These are phyloP conservation scores for Hemistola chrysoprasaria DNA, from an alignment of 2,888 invertebrate species.

Conservation along the genomic window DNA sequence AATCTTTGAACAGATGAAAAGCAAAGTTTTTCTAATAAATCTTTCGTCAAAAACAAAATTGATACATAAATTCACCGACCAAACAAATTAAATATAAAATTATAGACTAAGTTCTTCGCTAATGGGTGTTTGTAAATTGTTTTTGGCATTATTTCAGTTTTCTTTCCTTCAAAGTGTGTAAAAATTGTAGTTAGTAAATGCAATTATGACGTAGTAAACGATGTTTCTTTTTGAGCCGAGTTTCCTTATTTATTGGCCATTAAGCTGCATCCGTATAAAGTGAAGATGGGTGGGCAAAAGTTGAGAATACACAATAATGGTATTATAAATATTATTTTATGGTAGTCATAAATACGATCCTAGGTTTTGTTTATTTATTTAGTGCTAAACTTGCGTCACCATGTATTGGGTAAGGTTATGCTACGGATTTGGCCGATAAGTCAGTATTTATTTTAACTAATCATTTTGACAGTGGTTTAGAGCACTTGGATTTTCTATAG, in stretches of 20 bases:
- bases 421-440: no score
- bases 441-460: no score
- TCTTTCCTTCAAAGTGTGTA: slow-evolving; percentile 37
- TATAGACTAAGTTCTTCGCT: slow-evolving; percentile 57
- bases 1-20: slow-evolving; percentile 18
- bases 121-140: slow-evolving; percentile 62
- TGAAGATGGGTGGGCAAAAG: not conserved
- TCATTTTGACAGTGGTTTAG: no score
- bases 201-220: slow-evolving; percentile 28
- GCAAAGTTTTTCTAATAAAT: slow-evolving; percentile 37
- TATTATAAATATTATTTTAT: not conserved
- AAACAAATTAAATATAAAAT: slow-evolving; percentile 58
- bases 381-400: no score
- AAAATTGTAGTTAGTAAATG: slow-evolving; percentile 32
- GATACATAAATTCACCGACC: slow-evolving; percentile 47
- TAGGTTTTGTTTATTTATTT: no score
- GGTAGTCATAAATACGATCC: no score
- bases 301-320: not conserved
- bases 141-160: slow-evolving; percentile 51
- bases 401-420: no score
- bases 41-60: slow-evolving; percentile 43
- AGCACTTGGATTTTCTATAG: no score
- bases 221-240: slow-evolving; percentile 5
- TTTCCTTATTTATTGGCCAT: not conserved
- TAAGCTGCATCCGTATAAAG: slow-evolving; percentile 1